Evolutionary conservation across 2,888 invertebrate species (phyloP).

Genomic region (Sarcophaga variegata): DNA sequence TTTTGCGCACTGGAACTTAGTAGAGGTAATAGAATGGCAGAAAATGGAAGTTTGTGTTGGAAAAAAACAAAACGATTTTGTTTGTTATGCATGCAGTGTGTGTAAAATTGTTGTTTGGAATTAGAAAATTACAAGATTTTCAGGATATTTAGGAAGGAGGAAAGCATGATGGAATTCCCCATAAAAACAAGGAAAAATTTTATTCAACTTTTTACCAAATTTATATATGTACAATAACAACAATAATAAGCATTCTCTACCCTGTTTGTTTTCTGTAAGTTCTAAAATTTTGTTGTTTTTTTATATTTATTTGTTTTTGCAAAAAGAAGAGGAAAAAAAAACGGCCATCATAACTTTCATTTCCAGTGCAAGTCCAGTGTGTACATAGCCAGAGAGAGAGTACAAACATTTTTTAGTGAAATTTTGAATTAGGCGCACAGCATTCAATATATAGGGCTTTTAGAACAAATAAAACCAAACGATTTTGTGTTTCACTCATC

Average conservation of each 20-base stretch:
- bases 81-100: neutral
- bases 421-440: conserved; percentile 82
- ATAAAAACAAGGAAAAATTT: neutral
- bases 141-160: conserved; percentile 52
- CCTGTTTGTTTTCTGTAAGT: too few relatives aligned
- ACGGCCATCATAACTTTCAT: conserved; percentile 76
- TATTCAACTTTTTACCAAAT: neutral
- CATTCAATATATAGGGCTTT: conserved; percentile 76
- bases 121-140: conserved; percentile 60
- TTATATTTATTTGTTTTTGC: too few relatives aligned
- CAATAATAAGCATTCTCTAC: too few relatives aligned
- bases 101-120: conserved; percentile 24
- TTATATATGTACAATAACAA: neutral
- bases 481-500: neutral
- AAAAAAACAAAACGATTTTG: neutral
- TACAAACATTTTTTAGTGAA: conserved; percentile 82
- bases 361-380: conserved; percentile 72
- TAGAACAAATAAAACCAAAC: conserved; percentile 66
- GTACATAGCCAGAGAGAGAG: conserved; percentile 78
- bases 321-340: conserved; percentile 13
- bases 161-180: neutral
- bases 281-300: too few relatives aligned
- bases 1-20: conserved; percentile 53
- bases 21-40: neutral
- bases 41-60: neutral